Evolutionary conservation across 1,140 invertebrate genomes (phyloP), one percentile per base, ranked within the genome.

Genomic region (Mylabris phalerata): DNA sequence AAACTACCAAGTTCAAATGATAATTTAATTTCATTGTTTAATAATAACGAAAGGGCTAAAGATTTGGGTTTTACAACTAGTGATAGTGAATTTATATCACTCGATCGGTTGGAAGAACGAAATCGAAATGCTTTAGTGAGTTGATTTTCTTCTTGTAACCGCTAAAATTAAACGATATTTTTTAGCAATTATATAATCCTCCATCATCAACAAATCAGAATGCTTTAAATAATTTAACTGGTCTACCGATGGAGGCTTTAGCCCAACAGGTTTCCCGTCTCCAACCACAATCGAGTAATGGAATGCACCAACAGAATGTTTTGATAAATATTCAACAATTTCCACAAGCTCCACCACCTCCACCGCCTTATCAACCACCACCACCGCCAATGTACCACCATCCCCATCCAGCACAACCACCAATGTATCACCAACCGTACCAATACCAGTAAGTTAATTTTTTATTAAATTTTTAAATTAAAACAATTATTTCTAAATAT

Each of bases 291-390:
- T 52, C 60, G 25, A 59, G 57, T 11, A 55, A 60, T 52, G 68
- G 69, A 11, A 60, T 74, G 63, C 73, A 73, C 45, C 73, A 74
- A 60, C 73, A 74, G 48, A 74, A 74, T 54, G 73, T 74, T n/a
- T 60, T 74, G 9, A 74, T 74, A 9, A 74, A 74, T 55, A 74
- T 74, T 19, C 73, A 74, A 50, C 73, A 74, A 57, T 74, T 74
- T 52, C 71, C 68, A 11, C 66, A 67, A 45, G 62, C 66, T 11
- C 70, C 68, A 3, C 70, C 65, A 19, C 69, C 55, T 19, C 59
- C 64, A 11, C 65, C 63, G 4, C 66, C 60, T 42, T 67, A 69
- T 52, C 70, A 71, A 48, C 69, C 64, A 44, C 65, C 65, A 4
- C 59, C 55, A 25, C 62, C 55, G 19, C 66, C 64, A n/a, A 66